Base-by-base conservation (phyloP, 2,113 vertebrate species). In the Amphiprion percula region DNA sequence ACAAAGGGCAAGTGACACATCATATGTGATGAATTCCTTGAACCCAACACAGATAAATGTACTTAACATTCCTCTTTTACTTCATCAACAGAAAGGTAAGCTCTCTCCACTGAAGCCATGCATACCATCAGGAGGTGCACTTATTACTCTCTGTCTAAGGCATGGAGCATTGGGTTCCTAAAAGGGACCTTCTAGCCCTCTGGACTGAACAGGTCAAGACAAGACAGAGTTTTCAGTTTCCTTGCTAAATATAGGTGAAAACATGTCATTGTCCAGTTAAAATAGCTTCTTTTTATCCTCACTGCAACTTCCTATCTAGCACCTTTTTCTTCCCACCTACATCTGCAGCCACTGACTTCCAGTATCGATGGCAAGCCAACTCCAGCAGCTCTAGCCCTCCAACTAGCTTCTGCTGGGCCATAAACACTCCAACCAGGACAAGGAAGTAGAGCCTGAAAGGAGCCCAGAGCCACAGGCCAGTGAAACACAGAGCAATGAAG, bases 311-410 rank as follows among this genome's bases (percentile, higher is more conserved):
- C 0, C 7, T 80, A 19, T 83, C 53, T 0, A 86, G 74, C 79
- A 74, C 64, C 62, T 91, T 90, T 26, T 88, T 75, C 54, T 82
- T 68, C 49, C 81, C 82, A 7, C 50, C 64, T 4, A 21, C 41
- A 0, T 33, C 10, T 0, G 41, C 64, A 26, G 64, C 61, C 66
- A 30, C 37, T 0, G 86, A 71, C 74, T 89, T 95, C 90, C 96
- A 95, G 82, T 94, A 94, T 0, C 17, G 94, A 79, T 99, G 96
- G 68, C 96, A 97, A 50, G 96, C 90, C 60, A 99, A 82, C 94
- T 99, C 98, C 41, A 98, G 90, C 73, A 99, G 86, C 92, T 99
- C 98, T 59, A 99, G 79, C 52, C 98, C 98, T 2, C 98, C 98
- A 12, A 95, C 92, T 9, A 97, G 3, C 93, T 94, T 96, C 28